phyloP scores from a whole-genome alignment of 2,113 vertebrate species.

The Sterrhoptilus dennistouni region DNA sequence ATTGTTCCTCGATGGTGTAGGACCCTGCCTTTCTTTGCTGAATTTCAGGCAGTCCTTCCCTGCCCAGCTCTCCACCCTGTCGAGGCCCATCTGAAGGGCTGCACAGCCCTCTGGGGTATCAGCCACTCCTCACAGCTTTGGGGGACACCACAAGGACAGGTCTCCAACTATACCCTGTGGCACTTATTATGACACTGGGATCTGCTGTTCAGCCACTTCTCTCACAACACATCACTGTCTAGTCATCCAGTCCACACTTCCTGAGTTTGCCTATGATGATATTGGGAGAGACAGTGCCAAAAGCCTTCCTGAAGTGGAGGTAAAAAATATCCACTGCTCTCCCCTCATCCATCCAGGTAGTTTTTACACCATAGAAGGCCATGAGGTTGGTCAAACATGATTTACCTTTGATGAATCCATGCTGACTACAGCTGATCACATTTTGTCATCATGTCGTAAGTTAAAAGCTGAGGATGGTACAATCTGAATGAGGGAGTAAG shows the following conservation, averaged over 20 bases:
- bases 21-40: neutral
- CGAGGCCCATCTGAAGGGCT: accelerated
- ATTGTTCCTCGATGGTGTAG: neutral
- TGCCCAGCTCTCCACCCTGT: neutral
- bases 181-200: neutral
- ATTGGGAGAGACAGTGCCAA: neutral
- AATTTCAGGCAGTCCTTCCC: neutral
- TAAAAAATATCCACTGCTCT: neutral
- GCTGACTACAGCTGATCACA: neutral
- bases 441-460: neutral
- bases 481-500: neutral
- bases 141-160: neutral
- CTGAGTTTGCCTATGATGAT: neutral
- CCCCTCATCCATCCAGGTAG: neutral
- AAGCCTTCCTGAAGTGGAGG: neutral
- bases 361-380: neutral
- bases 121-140: neutral
- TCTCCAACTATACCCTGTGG: no score
- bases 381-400: neutral
- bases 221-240: no score
- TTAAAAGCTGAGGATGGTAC: neutral
- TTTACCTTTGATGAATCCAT: neutral
- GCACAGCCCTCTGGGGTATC: no score
- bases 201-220: neutral
- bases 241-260: neutral